Conservation (phyloP, 2,888 invertebrate species). For the Pristionchus exspectatus region DNA sequence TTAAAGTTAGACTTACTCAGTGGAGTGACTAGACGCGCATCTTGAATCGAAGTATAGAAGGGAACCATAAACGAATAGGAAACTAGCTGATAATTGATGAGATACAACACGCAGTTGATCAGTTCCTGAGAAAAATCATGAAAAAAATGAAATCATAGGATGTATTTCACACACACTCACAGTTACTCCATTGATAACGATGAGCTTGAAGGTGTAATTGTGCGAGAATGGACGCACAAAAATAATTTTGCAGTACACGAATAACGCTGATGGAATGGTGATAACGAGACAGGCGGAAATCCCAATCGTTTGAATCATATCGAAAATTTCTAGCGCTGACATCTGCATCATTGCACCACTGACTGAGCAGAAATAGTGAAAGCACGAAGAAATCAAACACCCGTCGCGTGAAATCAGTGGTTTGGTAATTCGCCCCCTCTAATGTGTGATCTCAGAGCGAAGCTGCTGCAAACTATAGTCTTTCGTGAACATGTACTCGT, state of each 20-base stretch:
- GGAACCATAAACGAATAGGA: neutral
- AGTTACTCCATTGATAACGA: neutral
- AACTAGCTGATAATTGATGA: neutral
- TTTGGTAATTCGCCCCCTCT: neutral
- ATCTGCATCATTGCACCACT: neutral
- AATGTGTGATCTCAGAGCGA: neutral
- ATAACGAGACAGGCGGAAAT: neutral
- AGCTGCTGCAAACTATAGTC: no score
- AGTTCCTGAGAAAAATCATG: no score
- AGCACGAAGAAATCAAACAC: no score
- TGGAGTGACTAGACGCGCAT: neutral
- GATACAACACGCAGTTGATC: neutral
- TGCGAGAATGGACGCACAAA: neutral
- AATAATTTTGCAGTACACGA: neutral
- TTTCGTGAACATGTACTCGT: no score
- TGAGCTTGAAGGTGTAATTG: conserved; percentile 6
- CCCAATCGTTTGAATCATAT: neutral
- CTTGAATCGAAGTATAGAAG: neutral
- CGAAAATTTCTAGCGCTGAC: neutral
- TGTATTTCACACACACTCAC: neutral
- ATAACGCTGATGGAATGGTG: neutral
- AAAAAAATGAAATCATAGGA: no score
- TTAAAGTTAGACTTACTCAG: neutral
- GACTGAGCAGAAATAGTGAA: no score
- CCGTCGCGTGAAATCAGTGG: neutral